A percentile compares a stretch with the other conserved stretches of the same genome.
Evolutionary conservation across 2,797 vertebrate genomes (phyloP).

Genomic region (Semotilus atromaculatus): DNA sequence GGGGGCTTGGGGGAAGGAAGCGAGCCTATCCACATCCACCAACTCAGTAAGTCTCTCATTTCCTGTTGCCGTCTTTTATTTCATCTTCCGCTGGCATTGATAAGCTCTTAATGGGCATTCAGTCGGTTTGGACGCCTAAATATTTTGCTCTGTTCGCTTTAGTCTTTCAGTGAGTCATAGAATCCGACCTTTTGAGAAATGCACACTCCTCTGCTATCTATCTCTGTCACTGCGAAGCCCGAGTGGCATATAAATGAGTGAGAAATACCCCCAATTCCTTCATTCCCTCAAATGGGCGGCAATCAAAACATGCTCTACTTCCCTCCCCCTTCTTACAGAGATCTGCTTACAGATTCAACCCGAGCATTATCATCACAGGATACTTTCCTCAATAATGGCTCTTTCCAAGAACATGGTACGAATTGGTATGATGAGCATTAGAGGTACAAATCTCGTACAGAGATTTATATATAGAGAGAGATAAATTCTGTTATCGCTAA

Average conservation of each 20-base stretch:
- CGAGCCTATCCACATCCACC: conserved; percentile 91
- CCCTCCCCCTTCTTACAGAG: conserved; percentile 36
- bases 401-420: not conserved
- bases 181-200: conserved; percentile 77
- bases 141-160: conserved; percentile 64
- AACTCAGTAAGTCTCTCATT: conserved; percentile 82
- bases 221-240: conserved; percentile 76
- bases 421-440: not conserved
- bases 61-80: conserved; percentile 31
- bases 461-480: too few species aligned
- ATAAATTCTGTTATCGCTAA: too few species aligned
- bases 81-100: conserved; percentile 37
- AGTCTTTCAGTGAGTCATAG: conserved; percentile 49
- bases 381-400: not conserved
- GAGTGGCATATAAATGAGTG: conserved; percentile 75
- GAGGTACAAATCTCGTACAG: not conserved
- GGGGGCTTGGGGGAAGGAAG: conserved; percentile 90
- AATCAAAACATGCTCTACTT: conserved; percentile 65
- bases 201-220: conserved; percentile 69
- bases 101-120: conserved; percentile 59
- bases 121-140: conserved; percentile 64
- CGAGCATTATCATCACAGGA: conserved; percentile 54
- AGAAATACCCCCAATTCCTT: conserved; percentile 48
- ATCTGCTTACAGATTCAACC: conserved; percentile 66
- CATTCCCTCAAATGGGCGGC: conserved; percentile 55